Evolutionary conservation across 2,113 vertebrate genomes (phyloP).

Genomic region (Garra rufa): DNA sequence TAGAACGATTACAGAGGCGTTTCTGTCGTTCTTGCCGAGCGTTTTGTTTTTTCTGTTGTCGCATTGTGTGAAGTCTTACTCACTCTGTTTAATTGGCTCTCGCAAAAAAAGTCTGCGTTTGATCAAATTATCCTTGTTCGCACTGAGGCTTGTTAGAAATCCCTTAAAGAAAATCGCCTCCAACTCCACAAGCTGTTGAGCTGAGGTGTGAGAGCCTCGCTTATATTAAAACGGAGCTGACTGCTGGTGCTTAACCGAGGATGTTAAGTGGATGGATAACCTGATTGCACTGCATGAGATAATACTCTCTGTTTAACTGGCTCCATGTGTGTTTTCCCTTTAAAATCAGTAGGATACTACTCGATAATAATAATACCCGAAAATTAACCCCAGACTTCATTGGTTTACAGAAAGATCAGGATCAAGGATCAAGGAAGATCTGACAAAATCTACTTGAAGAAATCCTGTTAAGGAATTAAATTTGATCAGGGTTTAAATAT

Average conservation of each 20-base stretch:
- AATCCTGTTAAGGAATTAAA: not conserved
- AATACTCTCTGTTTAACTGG: not conserved
- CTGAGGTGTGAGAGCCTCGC: constrained; percentile 22
- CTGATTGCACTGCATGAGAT: not conserved
- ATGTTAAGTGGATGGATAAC: not conserved
- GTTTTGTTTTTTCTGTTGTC: constrained; percentile 33
- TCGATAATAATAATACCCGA: not conserved
- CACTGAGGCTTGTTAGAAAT: constrained; percentile 44
- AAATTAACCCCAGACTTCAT: not conserved
- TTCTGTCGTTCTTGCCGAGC: not conserved
- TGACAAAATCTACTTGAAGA: not conserved
- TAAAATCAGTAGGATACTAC: not conserved
- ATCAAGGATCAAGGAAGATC: not conserved
- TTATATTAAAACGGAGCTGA: constrained; percentile 4
- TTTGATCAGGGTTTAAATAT: not conserved
- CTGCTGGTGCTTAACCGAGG: not conserved
- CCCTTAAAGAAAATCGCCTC: constrained; percentile 37
- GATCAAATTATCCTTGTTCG: constrained; percentile 24
- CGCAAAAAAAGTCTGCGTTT: constrained; percentile 35
- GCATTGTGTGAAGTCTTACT: constrained; percentile 52
- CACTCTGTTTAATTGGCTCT: constrained; percentile 55
- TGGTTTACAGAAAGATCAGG: not conserved
- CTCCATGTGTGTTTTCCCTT: not conserved
- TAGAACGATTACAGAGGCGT: constrained; percentile 5
- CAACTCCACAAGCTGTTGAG: constrained; percentile 26